Evolutionary conservation across 1,140 invertebrate species (phyloP).

Genomic region (Mya arenaria): DNA sequence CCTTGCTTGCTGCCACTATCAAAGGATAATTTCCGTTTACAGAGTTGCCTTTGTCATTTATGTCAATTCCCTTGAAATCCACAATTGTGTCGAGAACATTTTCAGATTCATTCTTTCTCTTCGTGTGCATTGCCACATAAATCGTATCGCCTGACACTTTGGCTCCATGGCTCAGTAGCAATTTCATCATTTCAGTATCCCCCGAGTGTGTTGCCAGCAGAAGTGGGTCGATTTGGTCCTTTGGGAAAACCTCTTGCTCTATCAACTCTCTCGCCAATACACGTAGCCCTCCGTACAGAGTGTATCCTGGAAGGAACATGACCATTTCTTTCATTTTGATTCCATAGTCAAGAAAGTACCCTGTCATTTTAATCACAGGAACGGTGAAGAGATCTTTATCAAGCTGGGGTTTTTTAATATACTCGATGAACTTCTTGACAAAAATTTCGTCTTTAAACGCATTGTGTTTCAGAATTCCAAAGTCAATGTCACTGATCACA

Average conservation of each 20-base stretch:
- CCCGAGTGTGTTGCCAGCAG: constrained; percentile 34
- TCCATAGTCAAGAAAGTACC: constrained; percentile 38
- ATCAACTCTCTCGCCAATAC: constrained; percentile 20
- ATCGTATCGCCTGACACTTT: constrained; percentile 30
- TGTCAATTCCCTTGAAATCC: background rate
- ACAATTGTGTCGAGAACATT: background rate
- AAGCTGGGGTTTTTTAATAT: background rate
- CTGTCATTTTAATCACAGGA: constrained; percentile 25
- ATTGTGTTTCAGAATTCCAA: constrained; percentile 34
- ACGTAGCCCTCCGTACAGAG: background rate
- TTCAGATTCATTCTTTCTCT: background rate
- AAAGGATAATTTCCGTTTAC: background rate
- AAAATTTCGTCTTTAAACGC: constrained; percentile 5
- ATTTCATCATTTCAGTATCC: background rate
- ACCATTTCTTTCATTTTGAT: constrained; percentile 9
- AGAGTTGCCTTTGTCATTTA: constrained; percentile 3
- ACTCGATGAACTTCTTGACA: constrained; percentile 7
- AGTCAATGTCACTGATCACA: constrained; percentile 12
- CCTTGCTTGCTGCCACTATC: background rate
- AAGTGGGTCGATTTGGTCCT: constrained; percentile 1
- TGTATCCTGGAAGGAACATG: constrained; percentile 31
- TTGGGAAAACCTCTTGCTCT: background rate
- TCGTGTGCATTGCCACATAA: constrained; percentile 27
- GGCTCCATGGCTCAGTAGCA: constrained; percentile 1
- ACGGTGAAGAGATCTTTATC: background rate